Conservation (phyloP, 30 jellyfish, hydroid and myxozoan genomes). For the Sanderia malayensis region DNA sequence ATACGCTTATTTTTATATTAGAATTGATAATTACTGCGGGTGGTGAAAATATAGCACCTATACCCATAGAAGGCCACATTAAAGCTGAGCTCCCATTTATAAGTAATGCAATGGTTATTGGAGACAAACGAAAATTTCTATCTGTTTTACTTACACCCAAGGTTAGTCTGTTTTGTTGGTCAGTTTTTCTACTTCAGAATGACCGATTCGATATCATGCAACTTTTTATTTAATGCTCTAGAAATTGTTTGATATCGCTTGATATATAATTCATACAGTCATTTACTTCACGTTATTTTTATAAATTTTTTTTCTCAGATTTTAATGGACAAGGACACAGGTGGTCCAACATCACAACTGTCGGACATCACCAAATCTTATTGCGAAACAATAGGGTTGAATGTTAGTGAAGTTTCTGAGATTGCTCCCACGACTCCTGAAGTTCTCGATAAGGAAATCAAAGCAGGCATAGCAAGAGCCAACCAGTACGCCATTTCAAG, state of each 20-base stretch:
- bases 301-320: slow-evolving; percentile 57
- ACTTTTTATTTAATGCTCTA: background rate
- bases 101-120: slow-evolving; percentile 95
- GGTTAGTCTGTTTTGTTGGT: no score
- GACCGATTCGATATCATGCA: background rate
- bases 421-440: slow-evolving; percentile 71
- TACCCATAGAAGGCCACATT: slow-evolving; percentile 95
- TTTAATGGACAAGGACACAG: slow-evolving; percentile 73
- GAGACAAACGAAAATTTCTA: slow-evolving; percentile 93
- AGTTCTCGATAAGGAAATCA: slow-evolving; percentile 72
- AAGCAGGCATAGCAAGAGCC: slow-evolving; percentile 80
- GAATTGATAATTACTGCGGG: slow-evolving; percentile 98
- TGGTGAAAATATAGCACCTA: slow-evolving; percentile 98
- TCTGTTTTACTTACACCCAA: slow-evolving; percentile 81
- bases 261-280: no score
- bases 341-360: slow-evolving; percentile 70
- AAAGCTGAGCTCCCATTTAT: slow-evolving; percentile 84
- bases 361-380: slow-evolving; percentile 46
- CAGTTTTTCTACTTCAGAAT: background rate
- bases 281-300: no score
- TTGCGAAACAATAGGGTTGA: slow-evolving; percentile 57
- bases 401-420: slow-evolving; percentile 67
- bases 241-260: no score
- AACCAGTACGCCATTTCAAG: slow-evolving; percentile 80
- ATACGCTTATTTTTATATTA: no score